These are phyloP conservation scores for Drosophila rellima DNA, from an alignment of 2,888 invertebrate genomes.

Conservation along the genomic window DNA sequence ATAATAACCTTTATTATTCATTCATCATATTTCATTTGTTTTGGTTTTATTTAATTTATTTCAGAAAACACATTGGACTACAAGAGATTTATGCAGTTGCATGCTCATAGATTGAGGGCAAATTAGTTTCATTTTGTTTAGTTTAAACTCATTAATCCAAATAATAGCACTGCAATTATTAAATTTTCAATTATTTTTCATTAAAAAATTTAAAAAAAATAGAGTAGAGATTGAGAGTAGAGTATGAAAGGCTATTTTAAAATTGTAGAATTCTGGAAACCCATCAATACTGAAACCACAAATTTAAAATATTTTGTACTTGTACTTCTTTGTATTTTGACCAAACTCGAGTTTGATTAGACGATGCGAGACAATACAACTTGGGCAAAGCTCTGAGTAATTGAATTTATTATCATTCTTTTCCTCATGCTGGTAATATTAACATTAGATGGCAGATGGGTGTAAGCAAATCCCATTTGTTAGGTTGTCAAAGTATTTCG, in stretches of 20 bases:
- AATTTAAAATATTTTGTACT: too few relatives aligned
- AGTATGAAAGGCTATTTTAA: neutral
- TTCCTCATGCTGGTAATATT: neutral
- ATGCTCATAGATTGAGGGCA: neutral
- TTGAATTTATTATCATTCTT: neutral
- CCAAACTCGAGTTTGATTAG: neutral
- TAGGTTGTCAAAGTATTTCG: neutral
- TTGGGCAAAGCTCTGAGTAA: neutral
- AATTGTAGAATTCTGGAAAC: too few relatives aligned
- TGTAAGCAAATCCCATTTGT: neutral
- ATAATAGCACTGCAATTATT: conserved; percentile 3
- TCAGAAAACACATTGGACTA: neutral
- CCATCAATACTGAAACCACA: too few relatives aligned
- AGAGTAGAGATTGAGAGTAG: neutral
- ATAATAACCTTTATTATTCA: conserved; percentile 49
- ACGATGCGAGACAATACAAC: neutral
- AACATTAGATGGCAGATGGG: neutral
- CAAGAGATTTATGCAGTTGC: conserved; percentile 3
- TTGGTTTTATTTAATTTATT: conserved; percentile 39
- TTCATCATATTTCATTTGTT: conserved; percentile 44
- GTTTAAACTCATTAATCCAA: conserved; percentile 5
- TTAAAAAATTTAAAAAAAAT: neutral
- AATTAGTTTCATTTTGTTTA: conserved; percentile 18
- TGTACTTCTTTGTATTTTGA: neutral
- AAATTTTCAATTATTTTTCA: conserved; percentile 3